Evolutionary conservation across 1,140 invertebrate species (phyloP).

Genomic region (Cyphomyrmex costatus): DNA sequence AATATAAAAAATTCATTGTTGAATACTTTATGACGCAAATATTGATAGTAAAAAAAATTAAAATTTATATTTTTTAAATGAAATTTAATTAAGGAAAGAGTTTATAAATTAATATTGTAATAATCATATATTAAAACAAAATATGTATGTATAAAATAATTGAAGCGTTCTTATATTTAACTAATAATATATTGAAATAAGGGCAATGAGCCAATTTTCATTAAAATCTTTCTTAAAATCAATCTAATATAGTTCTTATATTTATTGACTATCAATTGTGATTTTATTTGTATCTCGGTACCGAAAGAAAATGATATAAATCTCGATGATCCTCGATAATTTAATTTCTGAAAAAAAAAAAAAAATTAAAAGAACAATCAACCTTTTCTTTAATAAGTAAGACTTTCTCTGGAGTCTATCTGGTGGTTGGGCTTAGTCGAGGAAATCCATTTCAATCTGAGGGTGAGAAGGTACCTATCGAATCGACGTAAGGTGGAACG

Average conservation of each 20-base stretch:
- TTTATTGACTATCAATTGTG: too few species aligned
- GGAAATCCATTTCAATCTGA: constrained; percentile 18
- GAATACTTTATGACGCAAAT: not conserved
- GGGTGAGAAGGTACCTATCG: not conserved
- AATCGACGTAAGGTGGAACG: constrained; percentile 10
- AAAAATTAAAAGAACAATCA: not conserved
- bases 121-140: not conserved
- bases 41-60: not conserved
- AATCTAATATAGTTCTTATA: too few species aligned
- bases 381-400: not conserved
- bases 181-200: too few species aligned
- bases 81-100: not conserved
- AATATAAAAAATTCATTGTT: not conserved
- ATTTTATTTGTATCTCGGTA: not conserved
- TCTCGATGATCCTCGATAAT: not conserved
- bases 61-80: not conserved
- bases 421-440: not conserved
- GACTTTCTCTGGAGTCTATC: not conserved
- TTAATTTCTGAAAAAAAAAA: constrained; percentile 1
- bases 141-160: not conserved
- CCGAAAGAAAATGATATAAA: not conserved
- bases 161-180: not conserved
- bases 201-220: too few species aligned
- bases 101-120: not conserved
- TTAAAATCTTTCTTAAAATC: too few species aligned